Base-by-base conservation (phyloP, 2,113 vertebrate genomes). In the Carlito syrichta region DNA sequence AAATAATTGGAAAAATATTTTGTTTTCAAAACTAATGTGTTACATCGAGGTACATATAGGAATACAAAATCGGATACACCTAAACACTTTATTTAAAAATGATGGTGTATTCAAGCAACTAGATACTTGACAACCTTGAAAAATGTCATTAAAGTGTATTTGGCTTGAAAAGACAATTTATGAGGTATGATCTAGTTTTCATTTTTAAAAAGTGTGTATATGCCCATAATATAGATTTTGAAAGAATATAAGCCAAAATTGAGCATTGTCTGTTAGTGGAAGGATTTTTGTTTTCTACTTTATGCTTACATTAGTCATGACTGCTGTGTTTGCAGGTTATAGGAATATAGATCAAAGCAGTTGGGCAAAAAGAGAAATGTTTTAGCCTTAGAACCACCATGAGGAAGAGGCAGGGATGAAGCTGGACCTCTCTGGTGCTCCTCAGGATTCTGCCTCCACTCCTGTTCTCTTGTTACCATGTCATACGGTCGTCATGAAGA, bases 201-300 rank as follows among this genome's bases (percentile, higher is more conserved):
- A 45, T 30, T 74, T 93, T 52, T 87, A 58, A 1, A 38, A 50
- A 74, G 16, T 86, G 5, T 52, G 1, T 45, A 13, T 92, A 45
- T 84, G 22, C 8, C 30, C 6, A 3, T 84, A 68, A 50, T 90
- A 71, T 5, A 40, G 84, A 68, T 84, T 84, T 84, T 76, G 32
- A 6, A 84, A 89, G 43, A 73, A 56, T 56, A 45, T 63, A 12
- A 38, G 12, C 45, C 38, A 79, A 56, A 74, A 22, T 94, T n/a
- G n/a, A n/a, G n/a, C n/a, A 4, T 81, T 93, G 5, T 20, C 56
- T 76, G 27, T 84, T 38, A 1, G 14, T 83, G 60, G 32, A 83
- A 94, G n/a, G 35, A 48, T 9, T 89, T 92, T 86, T 54, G 30
- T 22, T 89, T 89, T 88, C 78, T 84, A n/a, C 63, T 96, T 62